Percentiles rank a stretch among this genome's conserved stretches.
These are phyloP conservation scores for Alethe diademata DNA, from an alignment of 2,113 vertebrate species.

Conservation along the genomic window DNA sequence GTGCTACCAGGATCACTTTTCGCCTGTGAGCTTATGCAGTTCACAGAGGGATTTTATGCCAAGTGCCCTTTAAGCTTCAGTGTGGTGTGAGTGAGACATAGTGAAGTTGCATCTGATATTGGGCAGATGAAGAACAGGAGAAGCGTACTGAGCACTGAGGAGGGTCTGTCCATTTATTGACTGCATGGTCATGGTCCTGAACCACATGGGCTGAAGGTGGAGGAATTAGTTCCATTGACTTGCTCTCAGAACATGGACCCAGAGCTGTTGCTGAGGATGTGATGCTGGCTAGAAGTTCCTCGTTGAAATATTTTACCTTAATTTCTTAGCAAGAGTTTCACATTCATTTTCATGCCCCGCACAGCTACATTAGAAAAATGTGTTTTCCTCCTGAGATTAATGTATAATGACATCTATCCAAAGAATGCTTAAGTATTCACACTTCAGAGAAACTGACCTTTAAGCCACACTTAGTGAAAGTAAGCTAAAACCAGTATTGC, in stretches of 20 bases:
- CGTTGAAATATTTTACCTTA: background rate
- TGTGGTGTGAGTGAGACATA: background rate
- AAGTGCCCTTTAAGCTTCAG: background rate
- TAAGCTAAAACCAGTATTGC: slow-evolving; percentile 72
- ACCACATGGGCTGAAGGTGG: background rate
- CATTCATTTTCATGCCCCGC: slow-evolving; percentile 22
- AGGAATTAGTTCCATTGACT: background rate
- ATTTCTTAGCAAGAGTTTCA: slow-evolving; percentile 21
- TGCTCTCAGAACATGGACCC: background rate
- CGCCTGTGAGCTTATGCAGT: background rate
- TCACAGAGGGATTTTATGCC: background rate
- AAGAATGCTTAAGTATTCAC: slow-evolving; percentile 73
- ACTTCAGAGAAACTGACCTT: slow-evolving; percentile 82
- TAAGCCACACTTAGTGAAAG: slow-evolving; percentile 77
- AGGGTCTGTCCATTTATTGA: background rate
- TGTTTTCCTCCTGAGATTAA: slow-evolving; percentile 50
- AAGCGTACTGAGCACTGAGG: background rate
- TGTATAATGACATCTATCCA: slow-evolving; percentile 63
- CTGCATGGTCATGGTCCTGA: background rate
- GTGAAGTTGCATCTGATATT: background rate
- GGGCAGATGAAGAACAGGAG: background rate
- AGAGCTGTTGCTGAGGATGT: background rate
- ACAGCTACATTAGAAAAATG: slow-evolving; percentile 35
- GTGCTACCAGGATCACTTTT: background rate
- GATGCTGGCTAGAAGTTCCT: background rate